These are phyloP conservation scores for Alethe diademata DNA, from an alignment of 2,113 vertebrate species.

Conservation along the genomic window DNA sequence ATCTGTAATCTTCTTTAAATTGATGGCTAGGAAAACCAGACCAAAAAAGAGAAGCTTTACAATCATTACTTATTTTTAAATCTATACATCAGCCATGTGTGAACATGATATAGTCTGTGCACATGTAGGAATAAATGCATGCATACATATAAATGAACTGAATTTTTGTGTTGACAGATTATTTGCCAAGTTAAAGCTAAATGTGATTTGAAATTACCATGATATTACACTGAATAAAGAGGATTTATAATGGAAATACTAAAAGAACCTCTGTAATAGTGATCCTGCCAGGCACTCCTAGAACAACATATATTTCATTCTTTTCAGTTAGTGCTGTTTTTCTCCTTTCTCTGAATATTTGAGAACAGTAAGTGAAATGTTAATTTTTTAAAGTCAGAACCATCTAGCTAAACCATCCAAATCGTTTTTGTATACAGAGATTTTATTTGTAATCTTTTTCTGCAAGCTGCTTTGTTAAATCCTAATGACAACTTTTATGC, in stretches of 20 bases:
- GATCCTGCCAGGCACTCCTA: not conserved
- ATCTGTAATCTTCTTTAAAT: slow-evolving; percentile 35
- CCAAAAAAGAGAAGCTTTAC: not conserved
- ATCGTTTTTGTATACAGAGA: slow-evolving; percentile 75
- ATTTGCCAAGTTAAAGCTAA: slow-evolving; percentile 59
- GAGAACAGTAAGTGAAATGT: slow-evolving; percentile 66
- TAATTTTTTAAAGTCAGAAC: slow-evolving; percentile 74
- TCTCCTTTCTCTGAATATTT: slow-evolving; percentile 47
- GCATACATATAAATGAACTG: slow-evolving; percentile 40
- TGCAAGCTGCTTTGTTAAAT: slow-evolving; percentile 82
- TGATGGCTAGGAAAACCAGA: slow-evolving; percentile 16
- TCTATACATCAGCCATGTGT: slow-evolving; percentile 15
- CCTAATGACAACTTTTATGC: slow-evolving; percentile 80
- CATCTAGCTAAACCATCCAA: slow-evolving; percentile 76
- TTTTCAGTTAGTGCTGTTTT: slow-evolving; percentile 38
- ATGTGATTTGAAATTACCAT: slow-evolving; percentile 53
- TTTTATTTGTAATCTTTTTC: slow-evolving; percentile 80
- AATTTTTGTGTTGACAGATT: slow-evolving; percentile 45
- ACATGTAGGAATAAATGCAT: slow-evolving; percentile 40
- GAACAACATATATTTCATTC: slow-evolving; percentile 46
- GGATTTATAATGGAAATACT: slow-evolving; percentile 57
- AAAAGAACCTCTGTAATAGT: slow-evolving; percentile 33
- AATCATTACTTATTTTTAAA: slow-evolving; percentile 37
- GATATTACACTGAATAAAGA: slow-evolving; percentile 45
- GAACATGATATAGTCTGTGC: not conserved